Percentiles rank a stretch among this genome's conserved stretches.
phyloP scores from a whole-genome alignment of 2,797 vertebrate genomes.

The Poeciliopsis infans region DNA sequence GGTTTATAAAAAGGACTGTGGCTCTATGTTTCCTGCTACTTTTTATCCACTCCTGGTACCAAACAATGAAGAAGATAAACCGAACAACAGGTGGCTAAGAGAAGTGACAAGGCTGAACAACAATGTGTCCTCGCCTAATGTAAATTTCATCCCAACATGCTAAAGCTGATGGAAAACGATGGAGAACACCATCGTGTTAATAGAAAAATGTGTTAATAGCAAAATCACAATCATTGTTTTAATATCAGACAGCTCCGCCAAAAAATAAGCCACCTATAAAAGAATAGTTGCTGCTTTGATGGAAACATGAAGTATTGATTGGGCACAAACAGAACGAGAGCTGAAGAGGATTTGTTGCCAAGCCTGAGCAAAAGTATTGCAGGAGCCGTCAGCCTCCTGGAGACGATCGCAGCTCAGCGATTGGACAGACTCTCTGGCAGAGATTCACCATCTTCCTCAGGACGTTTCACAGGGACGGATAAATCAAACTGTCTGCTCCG shows the following conservation, averaged over 20 bases:
- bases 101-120: background rate
- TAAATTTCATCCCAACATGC: background rate
- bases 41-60: background rate
- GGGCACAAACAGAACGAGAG: background rate
- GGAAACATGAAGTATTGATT: background rate
- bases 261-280: background rate
- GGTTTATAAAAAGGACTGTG: background rate
- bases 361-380: slow-evolving; percentile 1
- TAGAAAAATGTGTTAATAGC: background rate
- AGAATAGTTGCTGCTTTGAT: background rate
- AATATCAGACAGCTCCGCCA: background rate
- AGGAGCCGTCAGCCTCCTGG: slow-evolving; percentile 1
- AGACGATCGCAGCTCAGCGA: slow-evolving; percentile 27
- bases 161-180: background rate
- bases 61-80: background rate
- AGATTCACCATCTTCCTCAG: slow-evolving; percentile 33
- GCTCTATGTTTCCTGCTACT: background rate
- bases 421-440: slow-evolving; percentile 25
- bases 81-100: background rate
- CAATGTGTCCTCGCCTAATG: background rate
- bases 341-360: background rate
- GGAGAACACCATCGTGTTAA: background rate
- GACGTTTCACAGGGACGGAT: slow-evolving; percentile 44
- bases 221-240: background rate
- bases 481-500: slow-evolving; percentile 44